Percentiles rank a stretch among this genome's conserved stretches.
Conservation (phyloP, 2,888 invertebrate genomes). For the Priocnemis perturbator region DNA sequence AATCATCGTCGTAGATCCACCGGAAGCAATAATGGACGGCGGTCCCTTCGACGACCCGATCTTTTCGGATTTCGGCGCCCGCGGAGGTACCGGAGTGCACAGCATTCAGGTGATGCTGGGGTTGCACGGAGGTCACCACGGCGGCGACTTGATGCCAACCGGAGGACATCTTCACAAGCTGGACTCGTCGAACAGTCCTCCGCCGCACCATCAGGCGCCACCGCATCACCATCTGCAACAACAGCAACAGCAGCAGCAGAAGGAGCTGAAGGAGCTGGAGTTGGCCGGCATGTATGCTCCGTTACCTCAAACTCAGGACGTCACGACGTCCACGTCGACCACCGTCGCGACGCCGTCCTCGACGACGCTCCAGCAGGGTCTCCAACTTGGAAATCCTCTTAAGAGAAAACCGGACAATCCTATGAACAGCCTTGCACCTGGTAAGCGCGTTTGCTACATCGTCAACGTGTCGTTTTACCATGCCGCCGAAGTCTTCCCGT, state of each 20-base stretch:
- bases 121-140: constrained; percentile 76
- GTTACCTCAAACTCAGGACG: constrained; percentile 74
- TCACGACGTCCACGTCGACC: constrained; percentile 74
- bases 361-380: constrained; percentile 70
- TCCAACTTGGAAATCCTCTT: constrained; percentile 68
- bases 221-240: constrained; percentile 72
- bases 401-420: constrained; percentile 70
- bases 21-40: constrained; percentile 79
- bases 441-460: constrained; percentile 42
- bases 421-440: constrained; percentile 66
- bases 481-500: too few relatives aligned
- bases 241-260: constrained; percentile 76
- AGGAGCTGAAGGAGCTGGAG: constrained; percentile 72
- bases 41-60: constrained; percentile 86
- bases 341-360: constrained; percentile 71
- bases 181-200: constrained; percentile 75
- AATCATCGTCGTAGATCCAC: too few relatives aligned
- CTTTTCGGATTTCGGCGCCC: constrained; percentile 84
- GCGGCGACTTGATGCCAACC: constrained; percentile 67
- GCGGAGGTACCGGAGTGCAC: constrained; percentile 78
- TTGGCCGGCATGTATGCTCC: constrained; percentile 71
- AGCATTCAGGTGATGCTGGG: constrained; percentile 84
- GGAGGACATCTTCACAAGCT: constrained; percentile 72
- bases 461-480: too few relatives aligned
- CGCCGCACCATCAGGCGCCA: constrained; percentile 71